phyloP scores from a whole-genome alignment of 1,140 invertebrate genomes.

The Agrypnia vestita region DNA sequence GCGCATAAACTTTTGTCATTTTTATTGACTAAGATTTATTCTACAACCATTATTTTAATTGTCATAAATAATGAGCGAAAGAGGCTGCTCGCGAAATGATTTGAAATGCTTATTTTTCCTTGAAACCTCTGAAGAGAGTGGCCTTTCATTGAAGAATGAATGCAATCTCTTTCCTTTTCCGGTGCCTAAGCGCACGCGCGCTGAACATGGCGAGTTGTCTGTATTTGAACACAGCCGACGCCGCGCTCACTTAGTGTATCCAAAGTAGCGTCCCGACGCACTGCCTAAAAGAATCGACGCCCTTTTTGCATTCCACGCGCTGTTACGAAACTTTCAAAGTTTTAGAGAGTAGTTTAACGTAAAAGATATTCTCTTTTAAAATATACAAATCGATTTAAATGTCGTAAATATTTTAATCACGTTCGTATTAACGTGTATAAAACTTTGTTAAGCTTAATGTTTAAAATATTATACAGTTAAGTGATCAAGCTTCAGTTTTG shows the following conservation, averaged over 20 bases:
- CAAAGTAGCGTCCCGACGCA: slow-evolving; percentile 24
- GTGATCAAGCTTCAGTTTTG: too few relatives aligned
- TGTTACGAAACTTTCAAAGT: slow-evolving; percentile 8
- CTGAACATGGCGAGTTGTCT: background rate
- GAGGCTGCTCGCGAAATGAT: too few relatives aligned
- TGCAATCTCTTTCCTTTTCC: slow-evolving; percentile 27
- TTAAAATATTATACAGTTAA: too few relatives aligned
- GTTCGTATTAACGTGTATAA: too few relatives aligned
- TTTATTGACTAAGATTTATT: too few relatives aligned
- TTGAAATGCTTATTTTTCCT: background rate
- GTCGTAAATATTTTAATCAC: too few relatives aligned
- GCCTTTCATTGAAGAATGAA: slow-evolving; percentile 8
- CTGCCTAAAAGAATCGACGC: slow-evolving; percentile 13
- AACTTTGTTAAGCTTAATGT: too few relatives aligned
- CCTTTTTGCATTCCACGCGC: slow-evolving; percentile 1
- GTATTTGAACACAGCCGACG: background rate
- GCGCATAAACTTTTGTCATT: too few relatives aligned
- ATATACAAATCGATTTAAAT: too few relatives aligned
- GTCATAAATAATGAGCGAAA: too few relatives aligned
- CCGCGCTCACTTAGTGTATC: slow-evolving; percentile 21
- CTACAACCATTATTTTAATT: too few relatives aligned
- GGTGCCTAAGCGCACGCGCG: background rate
- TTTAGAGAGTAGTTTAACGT: background rate
- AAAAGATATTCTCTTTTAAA: too few relatives aligned
- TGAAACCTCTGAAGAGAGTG: background rate